These are phyloP conservation scores for Chalcis sispes DNA, from an alignment of 2,888 invertebrate species.

Conservation along the genomic window DNA sequence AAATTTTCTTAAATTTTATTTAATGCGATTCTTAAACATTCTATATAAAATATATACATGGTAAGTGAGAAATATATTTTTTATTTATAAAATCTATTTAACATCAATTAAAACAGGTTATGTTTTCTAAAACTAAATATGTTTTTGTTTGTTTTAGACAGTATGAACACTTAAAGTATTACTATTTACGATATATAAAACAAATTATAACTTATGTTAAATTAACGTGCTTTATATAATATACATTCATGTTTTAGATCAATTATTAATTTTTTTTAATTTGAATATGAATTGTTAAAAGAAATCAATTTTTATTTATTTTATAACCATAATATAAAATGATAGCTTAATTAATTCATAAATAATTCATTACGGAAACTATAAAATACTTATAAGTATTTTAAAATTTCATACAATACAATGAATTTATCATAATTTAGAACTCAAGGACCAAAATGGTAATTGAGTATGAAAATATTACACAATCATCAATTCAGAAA, in stretches of 20 bases:
- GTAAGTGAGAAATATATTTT: constrained; percentile 10
- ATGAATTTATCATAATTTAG: not conserved
- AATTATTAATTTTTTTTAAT: no score
- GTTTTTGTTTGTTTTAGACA: constrained; percentile 42
- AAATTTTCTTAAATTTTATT: constrained; percentile 9
- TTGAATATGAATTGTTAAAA: no score
- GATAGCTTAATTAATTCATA: no score
- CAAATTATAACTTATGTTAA: not conserved
- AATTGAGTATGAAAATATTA: constrained; percentile 18
- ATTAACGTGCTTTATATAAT: no score
- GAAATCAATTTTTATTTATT: no score
- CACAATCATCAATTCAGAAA: constrained; percentile 3
- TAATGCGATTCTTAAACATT: not conserved
- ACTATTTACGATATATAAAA: not conserved
- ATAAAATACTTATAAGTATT: not conserved
- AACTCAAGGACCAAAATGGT: constrained; percentile 24
- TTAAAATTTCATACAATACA: constrained; percentile 13
- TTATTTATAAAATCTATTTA: not conserved
- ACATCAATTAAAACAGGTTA: constrained; percentile 30
- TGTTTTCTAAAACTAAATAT: constrained; percentile 41
- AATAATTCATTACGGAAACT: no score
- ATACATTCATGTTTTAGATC: no score
- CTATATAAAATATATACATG: not conserved
- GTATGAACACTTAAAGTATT: constrained; percentile 5
- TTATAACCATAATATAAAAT: no score